These are phyloP conservation scores for Steinernema carpocapsae DNA, from an alignment of 2,888 invertebrate genomes.

Conservation along the genomic window DNA sequence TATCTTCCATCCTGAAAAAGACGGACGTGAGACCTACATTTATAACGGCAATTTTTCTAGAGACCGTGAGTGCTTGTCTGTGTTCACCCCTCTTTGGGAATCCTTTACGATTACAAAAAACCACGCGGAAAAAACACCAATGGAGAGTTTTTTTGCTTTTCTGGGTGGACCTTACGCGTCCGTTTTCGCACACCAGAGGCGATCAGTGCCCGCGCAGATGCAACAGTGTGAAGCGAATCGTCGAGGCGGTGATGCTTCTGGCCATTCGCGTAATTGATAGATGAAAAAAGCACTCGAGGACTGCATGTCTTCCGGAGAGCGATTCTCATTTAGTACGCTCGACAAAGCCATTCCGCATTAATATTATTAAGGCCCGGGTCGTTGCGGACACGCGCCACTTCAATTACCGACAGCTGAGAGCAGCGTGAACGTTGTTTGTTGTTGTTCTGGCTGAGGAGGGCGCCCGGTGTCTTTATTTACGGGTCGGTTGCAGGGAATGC, in stretches of 20 bases:
- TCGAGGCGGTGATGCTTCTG: neutral
- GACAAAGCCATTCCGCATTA: slow-evolving; percentile 19
- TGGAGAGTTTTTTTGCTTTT: slow-evolving; percentile 12
- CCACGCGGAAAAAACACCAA: slow-evolving; percentile 27
- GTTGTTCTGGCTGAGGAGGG: too few species aligned
- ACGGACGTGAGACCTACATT: neutral
- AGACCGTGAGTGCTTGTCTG: neutral
- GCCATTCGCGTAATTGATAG: slow-evolving; percentile 17
- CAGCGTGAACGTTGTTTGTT: neutral
- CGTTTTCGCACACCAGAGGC: neutral
- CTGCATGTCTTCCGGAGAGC: slow-evolving; percentile 16
- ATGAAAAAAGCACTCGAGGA: slow-evolving; percentile 8
- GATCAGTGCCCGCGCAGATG: neutral
- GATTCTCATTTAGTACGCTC: slow-evolving; percentile 28
- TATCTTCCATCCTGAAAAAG: slow-evolving; percentile 66
- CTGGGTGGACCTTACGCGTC: neutral
- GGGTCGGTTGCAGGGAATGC: too few species aligned
- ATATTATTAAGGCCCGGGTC: slow-evolving; percentile 19
- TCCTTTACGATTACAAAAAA: neutral
- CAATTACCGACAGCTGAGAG: slow-evolving; percentile 7
- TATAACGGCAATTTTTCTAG: neutral
- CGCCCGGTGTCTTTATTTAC: too few species aligned
- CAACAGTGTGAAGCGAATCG: neutral
- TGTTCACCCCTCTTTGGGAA: too few species aligned
- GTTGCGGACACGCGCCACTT: slow-evolving; percentile 2